These are phyloP conservation scores for Tachycineta bicolor DNA, from an alignment of 2,113 vertebrate species.

Conservation along the genomic window DNA sequence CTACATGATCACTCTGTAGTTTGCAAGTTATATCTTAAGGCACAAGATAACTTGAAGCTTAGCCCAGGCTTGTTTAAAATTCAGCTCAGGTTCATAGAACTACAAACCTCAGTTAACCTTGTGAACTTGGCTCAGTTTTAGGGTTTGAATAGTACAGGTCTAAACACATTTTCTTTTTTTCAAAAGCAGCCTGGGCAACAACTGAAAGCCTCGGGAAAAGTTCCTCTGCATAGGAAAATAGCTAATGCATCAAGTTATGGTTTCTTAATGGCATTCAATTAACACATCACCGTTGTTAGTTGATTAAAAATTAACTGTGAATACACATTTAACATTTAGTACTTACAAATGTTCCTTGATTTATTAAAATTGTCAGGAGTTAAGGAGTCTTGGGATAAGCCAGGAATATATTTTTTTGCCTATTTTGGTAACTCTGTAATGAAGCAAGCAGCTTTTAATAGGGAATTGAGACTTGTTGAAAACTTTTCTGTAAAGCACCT, in stretches of 20 bases:
- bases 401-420: conserved; percentile 71
- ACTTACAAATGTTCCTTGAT: conserved; percentile 78
- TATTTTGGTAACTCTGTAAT: conserved; percentile 59
- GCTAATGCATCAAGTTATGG: conserved; percentile 77
- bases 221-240: conserved; percentile 72
- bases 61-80: conserved; percentile 20
- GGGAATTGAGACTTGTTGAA: conserved; percentile 61
- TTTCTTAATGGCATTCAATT: conserved; percentile 81
- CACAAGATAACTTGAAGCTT: conserved; percentile 5
- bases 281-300: conserved; percentile 79
- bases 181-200: conserved; percentile 58
- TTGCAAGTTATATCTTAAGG: conserved; percentile 9
- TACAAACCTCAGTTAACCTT: conserved; percentile 4
- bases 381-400: conserved; percentile 73
- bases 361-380: conserved; percentile 78
- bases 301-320: conserved; percentile 83
- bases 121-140: conserved; percentile 37
- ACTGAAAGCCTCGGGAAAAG: conserved; percentile 70
- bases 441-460: conserved; percentile 63
- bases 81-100: neutral
- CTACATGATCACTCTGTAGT: neutral
- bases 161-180: conserved; percentile 27
- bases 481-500: conserved; percentile 65
- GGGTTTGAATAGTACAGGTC: conserved; percentile 9
- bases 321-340: conserved; percentile 79